Evolutionary conservation across 2,797 vertebrate species (phyloP), one percentile per base, ranked within the genome.

Genomic region (Neosalanx taihuensis): DNA sequence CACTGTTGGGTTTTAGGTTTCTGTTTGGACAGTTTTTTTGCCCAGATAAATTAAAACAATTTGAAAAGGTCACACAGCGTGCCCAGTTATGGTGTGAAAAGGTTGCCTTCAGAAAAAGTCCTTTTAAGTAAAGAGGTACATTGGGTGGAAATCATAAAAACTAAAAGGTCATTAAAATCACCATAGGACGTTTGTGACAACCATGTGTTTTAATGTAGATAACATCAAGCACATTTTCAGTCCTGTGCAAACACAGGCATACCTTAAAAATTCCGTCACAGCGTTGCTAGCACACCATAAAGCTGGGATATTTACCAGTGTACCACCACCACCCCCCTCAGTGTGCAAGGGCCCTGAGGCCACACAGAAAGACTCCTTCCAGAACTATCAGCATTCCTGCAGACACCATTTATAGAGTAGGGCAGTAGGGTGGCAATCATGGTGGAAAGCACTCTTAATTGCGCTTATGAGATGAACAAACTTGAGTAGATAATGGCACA

Each of bases 11-110:
- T 65, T 51, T 65, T 46, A 58, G 56, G 72, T 75, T 83, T 76
- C 29, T 73, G 29, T 75, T 64, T 29, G 66, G 29, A 70, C 70
- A 76, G 10, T 29, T 78, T 81, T 84, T 75, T 72, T 20, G 35
- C 70, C 51, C 46, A 61, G 67, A 73, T 67, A 74, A 74, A 70
- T 74, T 15, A 71, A 72, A 67, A 56, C 0, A 2, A 12, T 10
- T 20, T 1, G 70, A 67, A 20, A 69, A 60, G 26, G 60, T 65
- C 53, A 60, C 15, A 49, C 17, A 12, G 23, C 49, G 46, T 57
- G 63, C 41, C 64, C 18, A 1, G 2, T 31, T 46, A 65, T 23
- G 13, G 10, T n/a, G 33, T 46, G 10, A 56, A 56, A 56, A 56
- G 41, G 41, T 46, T 46, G 41, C 41, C 41, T 46, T 12, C 29